Evolutionary conservation across 1,140 invertebrate species (phyloP).

Genomic region (Conus ventricosus): DNA sequence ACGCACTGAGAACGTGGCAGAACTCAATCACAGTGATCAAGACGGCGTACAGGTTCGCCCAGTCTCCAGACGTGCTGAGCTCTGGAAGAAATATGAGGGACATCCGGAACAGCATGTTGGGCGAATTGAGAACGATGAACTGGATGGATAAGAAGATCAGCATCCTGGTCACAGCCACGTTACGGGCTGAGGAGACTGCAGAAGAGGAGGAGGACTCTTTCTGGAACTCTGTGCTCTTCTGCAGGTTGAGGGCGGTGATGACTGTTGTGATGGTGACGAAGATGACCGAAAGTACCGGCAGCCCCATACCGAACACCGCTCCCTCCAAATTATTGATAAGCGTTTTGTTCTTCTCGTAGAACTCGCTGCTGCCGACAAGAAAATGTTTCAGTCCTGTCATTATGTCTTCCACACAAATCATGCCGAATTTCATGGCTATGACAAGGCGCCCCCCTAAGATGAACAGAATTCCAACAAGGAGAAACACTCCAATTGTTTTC

Average conservation of each 20-base stretch:
- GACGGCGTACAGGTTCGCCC: background rate
- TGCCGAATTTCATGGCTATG: background rate
- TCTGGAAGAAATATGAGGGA: background rate
- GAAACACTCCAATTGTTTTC: background rate
- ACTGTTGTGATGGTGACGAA: background rate
- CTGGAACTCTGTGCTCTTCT: background rate
- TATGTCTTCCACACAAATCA: background rate
- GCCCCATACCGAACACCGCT: background rate
- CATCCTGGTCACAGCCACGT: slow-evolving; percentile 22
- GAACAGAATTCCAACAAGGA: background rate
- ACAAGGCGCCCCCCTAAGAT: background rate
- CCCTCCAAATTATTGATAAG: background rate
- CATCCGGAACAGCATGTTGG: background rate
- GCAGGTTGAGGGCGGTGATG: background rate
- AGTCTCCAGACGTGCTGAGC: background rate
- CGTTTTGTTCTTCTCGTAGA: background rate
- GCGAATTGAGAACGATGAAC: background rate
- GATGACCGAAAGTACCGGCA: background rate
- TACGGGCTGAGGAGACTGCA: too few relatives aligned
- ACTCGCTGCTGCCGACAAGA: background rate
- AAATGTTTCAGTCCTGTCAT: background rate
- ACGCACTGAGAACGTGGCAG: background rate
- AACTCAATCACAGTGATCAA: background rate
- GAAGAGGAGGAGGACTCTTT: background rate
- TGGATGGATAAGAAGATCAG: slow-evolving; percentile 17